Percentiles rank a stretch among this genome's conserved stretches.
phyloP scores from a whole-genome alignment of 2,113 vertebrate genomes.

The Pitta sordida region DNA sequence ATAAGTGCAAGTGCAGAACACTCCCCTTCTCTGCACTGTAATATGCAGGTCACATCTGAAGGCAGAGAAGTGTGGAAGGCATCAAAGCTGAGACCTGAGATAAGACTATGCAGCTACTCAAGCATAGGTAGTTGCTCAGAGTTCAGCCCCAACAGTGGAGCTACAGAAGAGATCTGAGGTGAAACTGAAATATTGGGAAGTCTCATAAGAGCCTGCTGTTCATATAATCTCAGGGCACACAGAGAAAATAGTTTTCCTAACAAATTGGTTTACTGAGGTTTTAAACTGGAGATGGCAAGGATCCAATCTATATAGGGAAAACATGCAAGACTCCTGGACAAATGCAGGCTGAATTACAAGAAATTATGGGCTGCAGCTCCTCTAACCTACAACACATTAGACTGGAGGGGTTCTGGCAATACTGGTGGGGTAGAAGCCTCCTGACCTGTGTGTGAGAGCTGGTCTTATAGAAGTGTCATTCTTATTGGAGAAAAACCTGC shows the following conservation, averaged over 20 bases:
- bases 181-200: not conserved
- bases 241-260: not conserved
- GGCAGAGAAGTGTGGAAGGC: not conserved
- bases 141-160: not conserved
- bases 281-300: not conserved
- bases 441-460: not conserved
- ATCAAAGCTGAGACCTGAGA: not conserved
- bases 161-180: not conserved
- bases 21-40: not conserved
- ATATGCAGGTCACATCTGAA: not conserved
- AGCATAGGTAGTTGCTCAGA: not conserved
- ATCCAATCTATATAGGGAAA: not conserved
- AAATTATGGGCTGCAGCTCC: not conserved
- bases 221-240: not conserved
- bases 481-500: not conserved
- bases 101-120: not conserved
- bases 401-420: not conserved
- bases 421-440: not conserved
- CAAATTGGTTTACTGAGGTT: not conserved
- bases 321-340: conserved; percentile 3
- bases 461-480: not conserved
- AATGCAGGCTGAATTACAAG: not conserved
- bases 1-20: not conserved
- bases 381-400: not conserved
- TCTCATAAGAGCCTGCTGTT: not conserved